Evolutionary conservation across 1,140 invertebrate genomes (phyloP).

Genomic region (Pseudomyrmex sp.): DNA sequence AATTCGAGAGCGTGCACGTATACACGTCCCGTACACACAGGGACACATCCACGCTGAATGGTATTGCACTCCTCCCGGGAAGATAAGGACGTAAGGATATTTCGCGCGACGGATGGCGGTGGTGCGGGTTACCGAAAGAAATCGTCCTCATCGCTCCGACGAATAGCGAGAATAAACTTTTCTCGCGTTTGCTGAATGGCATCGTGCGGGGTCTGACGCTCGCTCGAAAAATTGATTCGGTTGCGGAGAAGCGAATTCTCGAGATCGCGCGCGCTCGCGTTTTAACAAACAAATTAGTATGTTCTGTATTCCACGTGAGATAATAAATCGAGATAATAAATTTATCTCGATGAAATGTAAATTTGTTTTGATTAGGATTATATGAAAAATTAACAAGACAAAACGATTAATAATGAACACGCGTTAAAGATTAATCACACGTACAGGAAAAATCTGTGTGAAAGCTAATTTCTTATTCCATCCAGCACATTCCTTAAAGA

Average conservation of each 20-base stretch:
- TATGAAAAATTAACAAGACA: no score
- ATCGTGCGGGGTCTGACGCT: constrained; percentile 21
- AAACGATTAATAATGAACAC: no score
- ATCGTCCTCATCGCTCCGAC: constrained; percentile 51
- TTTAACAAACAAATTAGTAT: not conserved
- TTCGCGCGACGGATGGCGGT: constrained; percentile 30
- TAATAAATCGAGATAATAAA: no score
- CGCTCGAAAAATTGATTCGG: constrained; percentile 15
- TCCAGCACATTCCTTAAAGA: not conserved
- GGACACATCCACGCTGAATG: constrained; percentile 39
- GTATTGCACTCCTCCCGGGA: constrained; percentile 53
- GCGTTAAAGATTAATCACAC: no score
- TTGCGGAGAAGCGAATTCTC: not conserved
- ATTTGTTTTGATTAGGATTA: not conserved
- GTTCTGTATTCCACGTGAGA: not conserved
- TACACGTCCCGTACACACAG: not conserved
- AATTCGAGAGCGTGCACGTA: constrained; percentile 52
- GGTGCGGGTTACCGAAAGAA: constrained; percentile 46
- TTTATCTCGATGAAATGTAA: not conserved
- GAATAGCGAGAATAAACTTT: constrained; percentile 50
- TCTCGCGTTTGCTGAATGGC: constrained; percentile 16
- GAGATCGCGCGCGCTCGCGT: not conserved
- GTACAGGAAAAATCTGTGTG: no score
- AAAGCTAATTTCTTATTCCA: not conserved
- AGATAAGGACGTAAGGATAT: constrained; percentile 70